Evolutionary conservation across 2,888 invertebrate species (phyloP), one percentile per base, ranked within the genome.

Genomic region (Pachycephus smyrnensis): DNA sequence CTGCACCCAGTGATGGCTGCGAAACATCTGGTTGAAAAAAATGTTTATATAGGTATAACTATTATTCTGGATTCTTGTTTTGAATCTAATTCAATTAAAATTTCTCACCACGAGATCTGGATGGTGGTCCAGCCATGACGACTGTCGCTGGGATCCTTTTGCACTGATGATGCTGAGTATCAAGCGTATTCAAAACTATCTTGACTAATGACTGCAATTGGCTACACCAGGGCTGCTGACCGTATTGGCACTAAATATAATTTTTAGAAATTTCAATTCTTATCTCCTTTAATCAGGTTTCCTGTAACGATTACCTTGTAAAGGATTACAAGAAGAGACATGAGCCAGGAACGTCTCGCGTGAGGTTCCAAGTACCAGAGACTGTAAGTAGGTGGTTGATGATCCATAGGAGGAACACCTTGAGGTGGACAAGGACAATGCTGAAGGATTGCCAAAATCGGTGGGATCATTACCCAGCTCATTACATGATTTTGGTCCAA

Each of bases 401-500:
- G 94, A 83, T 94, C 93, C 11, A 87, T 89, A 11, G 93, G 92
- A 23, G 92, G 90, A 30, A 92, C 90, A 82, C 90, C 94, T 87
- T 94, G 93, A 0, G 92, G 96, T 0, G 97, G 96, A 81, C 96
- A 96, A 0, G 98, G 97, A 76, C 96, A 95, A 90, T 97, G 97
- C 83, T 97, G 95, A 76, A 98, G 93, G 76, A 98, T 93, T 76
- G 94, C 94, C 78, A 98, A 92, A 0, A 97, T 96, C 0, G 97
- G 97, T 11, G 97, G 96, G 11, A 99, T 94, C 76, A 99, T 94
- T 79, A 96, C 94, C 85, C 96, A 96, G 0, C 99, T 99, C 94
- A 99, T 97, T 82, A 96, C 93, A 90, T 98, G 97, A 92, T 99
- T 99, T 91, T 98, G 97, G 91, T 99, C 99, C 88, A 99, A 90